Evolutionary conservation across 30 jellyfish, hydroid and myxozoan genomes (phyloP).

Genomic region (Nemopilema nomurai): DNA sequence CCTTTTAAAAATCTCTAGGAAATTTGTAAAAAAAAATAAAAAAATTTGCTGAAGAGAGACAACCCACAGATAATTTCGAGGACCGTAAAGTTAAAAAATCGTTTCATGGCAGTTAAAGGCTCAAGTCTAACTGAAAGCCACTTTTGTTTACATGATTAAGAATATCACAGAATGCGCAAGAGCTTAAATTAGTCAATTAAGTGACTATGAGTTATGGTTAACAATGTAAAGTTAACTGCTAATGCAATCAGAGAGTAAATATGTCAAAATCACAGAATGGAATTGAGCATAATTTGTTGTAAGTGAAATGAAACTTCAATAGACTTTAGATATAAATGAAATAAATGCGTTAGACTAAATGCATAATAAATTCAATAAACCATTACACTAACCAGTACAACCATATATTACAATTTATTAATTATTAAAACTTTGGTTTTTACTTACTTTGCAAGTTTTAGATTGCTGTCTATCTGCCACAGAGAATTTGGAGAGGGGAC

Average conservation of each 20-base stretch:
- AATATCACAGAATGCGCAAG: not conserved
- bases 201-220: too few species aligned
- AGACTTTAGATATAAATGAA: not conserved
- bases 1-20: not conserved
- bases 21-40: too few species aligned
- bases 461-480: constrained; percentile 73
- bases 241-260: not conserved
- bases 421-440: not conserved
- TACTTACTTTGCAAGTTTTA: not conserved
- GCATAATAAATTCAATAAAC: not conserved
- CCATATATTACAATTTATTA: not conserved
- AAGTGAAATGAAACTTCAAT: not conserved
- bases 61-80: not conserved
- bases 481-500: constrained; percentile 68
- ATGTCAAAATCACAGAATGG: not conserved
- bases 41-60: not conserved
- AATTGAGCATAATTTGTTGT: not conserved
- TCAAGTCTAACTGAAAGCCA: not conserved
- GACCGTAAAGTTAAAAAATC: not conserved
- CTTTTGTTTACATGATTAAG: not conserved
- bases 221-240: not conserved
- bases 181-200: too few species aligned
- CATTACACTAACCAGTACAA: not conserved
- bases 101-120: not conserved
- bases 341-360: not conserved